These are phyloP conservation scores for Wiebesia pumilae DNA, from an alignment of 1,140 invertebrate genomes.

Conservation along the genomic window DNA sequence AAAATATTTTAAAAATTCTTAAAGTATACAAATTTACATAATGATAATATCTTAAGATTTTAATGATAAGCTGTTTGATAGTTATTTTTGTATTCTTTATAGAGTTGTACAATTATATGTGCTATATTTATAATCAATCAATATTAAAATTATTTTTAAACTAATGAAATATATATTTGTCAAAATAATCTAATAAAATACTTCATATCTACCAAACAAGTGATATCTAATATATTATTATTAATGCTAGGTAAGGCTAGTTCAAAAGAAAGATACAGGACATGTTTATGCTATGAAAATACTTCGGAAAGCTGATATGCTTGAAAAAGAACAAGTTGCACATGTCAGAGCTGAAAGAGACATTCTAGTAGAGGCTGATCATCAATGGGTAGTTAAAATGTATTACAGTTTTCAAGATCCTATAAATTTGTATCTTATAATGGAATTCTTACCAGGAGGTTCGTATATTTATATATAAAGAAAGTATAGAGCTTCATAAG, in stretches of 20 bases:
- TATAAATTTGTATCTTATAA: constrained; percentile 99
- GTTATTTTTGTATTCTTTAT: no score
- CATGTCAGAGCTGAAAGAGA: constrained; percentile 99
- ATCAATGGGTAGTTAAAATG: constrained; percentile 99
- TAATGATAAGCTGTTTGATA: no score
- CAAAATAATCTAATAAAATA: neutral
- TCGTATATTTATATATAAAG: constrained; percentile 38
- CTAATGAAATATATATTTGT: no score
- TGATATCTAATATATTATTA: neutral
- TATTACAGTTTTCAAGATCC: constrained; percentile 99
- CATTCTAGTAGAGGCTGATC: constrained; percentile 98
- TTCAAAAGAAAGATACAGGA: constrained; percentile 99
- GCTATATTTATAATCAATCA: no score
- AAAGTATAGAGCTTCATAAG: no score
- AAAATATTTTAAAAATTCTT: no score
- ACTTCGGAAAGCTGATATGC: constrained; percentile 98
- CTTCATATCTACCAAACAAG: neutral
- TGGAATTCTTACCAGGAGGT: constrained; percentile 99
- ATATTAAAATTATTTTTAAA: no score
- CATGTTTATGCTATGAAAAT: constrained; percentile 99
- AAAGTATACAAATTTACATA: no score
- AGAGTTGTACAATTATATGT: no score
- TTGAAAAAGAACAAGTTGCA: constrained; percentile 99
- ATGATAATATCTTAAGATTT: no score
- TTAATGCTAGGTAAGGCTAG: constrained; percentile 87